Evolutionary conservation across 2,113 vertebrate species (phyloP).

Genomic region (Gymnobelideus leadbeateri): DNA sequence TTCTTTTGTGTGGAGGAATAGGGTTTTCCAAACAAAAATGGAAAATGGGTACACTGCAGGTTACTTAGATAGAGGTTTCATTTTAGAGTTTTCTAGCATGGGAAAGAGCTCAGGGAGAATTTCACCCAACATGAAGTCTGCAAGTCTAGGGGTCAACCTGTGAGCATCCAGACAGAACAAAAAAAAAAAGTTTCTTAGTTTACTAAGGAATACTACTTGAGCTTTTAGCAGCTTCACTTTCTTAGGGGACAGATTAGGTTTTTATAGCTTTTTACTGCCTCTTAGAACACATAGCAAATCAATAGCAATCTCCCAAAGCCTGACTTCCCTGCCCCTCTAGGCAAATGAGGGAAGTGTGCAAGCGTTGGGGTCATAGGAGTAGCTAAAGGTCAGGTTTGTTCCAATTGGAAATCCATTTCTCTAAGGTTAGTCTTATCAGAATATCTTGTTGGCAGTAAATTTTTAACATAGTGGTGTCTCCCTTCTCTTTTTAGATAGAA

Average conservation of each 20-base stretch:
- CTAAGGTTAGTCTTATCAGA: background rate
- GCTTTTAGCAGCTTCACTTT: background rate
- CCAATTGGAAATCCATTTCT: background rate
- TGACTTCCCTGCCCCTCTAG: background rate
- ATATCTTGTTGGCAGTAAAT: background rate
- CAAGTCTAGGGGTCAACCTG: background rate
- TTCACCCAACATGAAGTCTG: background rate
- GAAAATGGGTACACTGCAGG: constrained; percentile 38
- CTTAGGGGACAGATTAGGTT: background rate
- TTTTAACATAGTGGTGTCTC: background rate
- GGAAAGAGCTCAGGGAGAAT: background rate
- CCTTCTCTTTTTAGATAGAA: background rate
- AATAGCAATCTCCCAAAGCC: background rate
- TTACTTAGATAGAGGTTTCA: constrained; percentile 4
- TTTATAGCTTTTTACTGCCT: background rate
- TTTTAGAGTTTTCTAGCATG: background rate
- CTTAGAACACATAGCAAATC: background rate
- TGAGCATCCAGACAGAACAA: background rate
- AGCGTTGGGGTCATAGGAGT: background rate
- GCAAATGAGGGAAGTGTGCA: background rate
- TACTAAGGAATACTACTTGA: background rate
- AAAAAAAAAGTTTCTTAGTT: background rate
- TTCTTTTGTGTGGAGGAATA: constrained; percentile 49
- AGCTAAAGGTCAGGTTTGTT: background rate
- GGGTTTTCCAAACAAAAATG: constrained; percentile 48